Evolutionary conservation across 2,113 vertebrate genomes (phyloP).

Genomic region (Syrrhaptes paradoxus): DNA sequence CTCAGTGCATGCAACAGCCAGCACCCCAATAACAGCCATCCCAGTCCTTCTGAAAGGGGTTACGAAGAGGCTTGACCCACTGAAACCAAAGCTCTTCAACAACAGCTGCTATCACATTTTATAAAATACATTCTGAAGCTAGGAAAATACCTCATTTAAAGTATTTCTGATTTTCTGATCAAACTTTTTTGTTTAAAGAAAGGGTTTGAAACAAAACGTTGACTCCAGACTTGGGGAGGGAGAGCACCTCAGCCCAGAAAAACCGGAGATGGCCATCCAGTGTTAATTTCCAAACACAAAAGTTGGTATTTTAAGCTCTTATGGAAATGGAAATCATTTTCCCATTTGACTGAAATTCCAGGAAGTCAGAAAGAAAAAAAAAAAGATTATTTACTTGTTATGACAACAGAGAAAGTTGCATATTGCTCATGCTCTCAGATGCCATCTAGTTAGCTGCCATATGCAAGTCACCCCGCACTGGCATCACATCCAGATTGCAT

Average conservation of each 20-base stretch:
- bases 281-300: neutral
- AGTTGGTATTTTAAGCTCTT: neutral
- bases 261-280: neutral
- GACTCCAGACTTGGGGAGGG: neutral
- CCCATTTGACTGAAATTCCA: neutral
- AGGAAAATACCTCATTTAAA: neutral
- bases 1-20: neutral
- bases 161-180: neutral
- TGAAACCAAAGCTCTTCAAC: neutral
- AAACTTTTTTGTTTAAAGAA: neutral
- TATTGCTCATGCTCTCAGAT: neutral
- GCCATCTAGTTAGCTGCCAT: conserved; percentile 24
- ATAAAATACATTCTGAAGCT: neutral
- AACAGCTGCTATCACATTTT: neutral
- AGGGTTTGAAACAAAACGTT: neutral
- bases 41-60: neutral
- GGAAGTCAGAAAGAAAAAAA: neutral
- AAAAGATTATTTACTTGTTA: neutral
- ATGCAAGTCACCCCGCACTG: neutral
- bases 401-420: conserved; percentile 4
- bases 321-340: neutral
- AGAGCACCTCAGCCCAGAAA: neutral
- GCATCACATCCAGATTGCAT: neutral
- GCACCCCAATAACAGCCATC: neutral
- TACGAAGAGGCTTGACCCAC: neutral